Base-by-base conservation (phyloP, 1,140 invertebrate species). In the Drosophila kanapiae region DNA sequence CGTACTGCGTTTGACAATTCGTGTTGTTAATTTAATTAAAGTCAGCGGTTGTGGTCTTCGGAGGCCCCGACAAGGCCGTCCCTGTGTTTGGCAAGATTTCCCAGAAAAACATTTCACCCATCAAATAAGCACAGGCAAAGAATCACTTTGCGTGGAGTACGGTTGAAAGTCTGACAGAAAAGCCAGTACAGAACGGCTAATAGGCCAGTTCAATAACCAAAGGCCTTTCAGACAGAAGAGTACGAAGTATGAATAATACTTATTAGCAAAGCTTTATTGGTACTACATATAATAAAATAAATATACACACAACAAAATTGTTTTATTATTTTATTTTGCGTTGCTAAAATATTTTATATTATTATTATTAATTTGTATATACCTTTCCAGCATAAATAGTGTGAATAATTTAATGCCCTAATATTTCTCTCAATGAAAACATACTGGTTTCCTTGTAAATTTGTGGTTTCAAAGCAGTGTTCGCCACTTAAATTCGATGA, bases 1-100 rank as follows among this genome's bases (percentile, higher is more conserved):
- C 62, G 77, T 51, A 43, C 80, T 87, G 84, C 76, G 45, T 78
- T 83, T 88, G 83, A 87, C 83, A 87, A 87, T 88, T 83, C 78
- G 72, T 74, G 80, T 80, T 88, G 80, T 88, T 88, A 88, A 88
- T 88, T 87, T 87, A 87, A 87, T 87, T 87, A 87, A 87, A 87
- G 68, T 51, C 67, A 42, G 33, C 60, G 71, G 54, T 67, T 70
- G 40, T 61, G 60, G 65, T 45, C 48, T 59, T 23, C 23, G 18
- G 23, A 45, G 40, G 35, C 0, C 33, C 23, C 49, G 40, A 54
- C 56, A 61, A 37, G 57, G 35, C 71, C 57, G 27, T 8, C 47
- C 48, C 31, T 76, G 75, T 27, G 9, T 45, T 40, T 61, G 63
- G 49, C 56, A 77, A 63, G 23, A 43, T 58, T 76, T 43, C 33